Evolutionary conservation across 2,113 vertebrate genomes (phyloP).

Genomic region (Anoura caudifer): DNA sequence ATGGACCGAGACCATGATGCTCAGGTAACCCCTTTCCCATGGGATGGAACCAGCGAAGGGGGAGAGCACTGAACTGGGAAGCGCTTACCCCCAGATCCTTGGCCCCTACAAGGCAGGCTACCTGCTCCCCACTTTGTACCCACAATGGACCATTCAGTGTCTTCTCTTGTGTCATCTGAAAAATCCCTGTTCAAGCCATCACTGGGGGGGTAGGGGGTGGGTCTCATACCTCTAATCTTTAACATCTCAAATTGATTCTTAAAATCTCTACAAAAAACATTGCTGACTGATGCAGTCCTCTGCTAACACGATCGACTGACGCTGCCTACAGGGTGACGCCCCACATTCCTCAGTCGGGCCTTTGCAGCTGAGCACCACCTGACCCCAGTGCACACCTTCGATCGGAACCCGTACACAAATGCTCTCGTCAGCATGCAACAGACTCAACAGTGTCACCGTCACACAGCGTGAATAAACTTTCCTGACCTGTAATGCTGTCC

Average conservation of each 20-base stretch:
- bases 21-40: too few species aligned
- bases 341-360: neutral
- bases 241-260: neutral
- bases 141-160: too few species aligned
- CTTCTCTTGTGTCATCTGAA: neutral
- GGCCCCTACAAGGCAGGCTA: neutral
- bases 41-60: neutral
- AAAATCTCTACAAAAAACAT: neutral
- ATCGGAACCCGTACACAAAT: neutral
- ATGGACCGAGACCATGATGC: too few species aligned
- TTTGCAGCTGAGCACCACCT: accelerated
- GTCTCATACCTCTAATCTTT: neutral
- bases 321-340: neutral
- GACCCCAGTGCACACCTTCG: neutral
- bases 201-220: accelerated
- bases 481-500: neutral
- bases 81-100: too few species aligned
- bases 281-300: neutral
- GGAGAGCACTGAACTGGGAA: neutral
- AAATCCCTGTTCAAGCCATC: neutral
- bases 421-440: neutral
- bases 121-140: neutral
- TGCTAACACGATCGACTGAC: neutral
- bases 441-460: neutral
- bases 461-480: neutral